phyloP scores from a whole-genome alignment of 2,113 vertebrate genomes.

The Eonycteris spelaea region DNA sequence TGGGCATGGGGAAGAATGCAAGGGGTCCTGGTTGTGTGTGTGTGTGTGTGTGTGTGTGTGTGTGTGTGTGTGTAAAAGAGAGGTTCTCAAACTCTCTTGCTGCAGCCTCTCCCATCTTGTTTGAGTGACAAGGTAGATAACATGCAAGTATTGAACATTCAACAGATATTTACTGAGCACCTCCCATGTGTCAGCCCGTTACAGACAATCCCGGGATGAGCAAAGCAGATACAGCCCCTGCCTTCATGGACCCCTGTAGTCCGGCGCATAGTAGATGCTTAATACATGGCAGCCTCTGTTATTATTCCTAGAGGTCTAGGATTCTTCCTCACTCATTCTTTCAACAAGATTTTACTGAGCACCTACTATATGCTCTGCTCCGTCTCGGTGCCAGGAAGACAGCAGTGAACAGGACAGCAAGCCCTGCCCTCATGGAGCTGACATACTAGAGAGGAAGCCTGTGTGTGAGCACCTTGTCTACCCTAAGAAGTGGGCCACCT shows the following conservation, averaged over 20 bases:
- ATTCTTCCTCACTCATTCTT: not conserved
- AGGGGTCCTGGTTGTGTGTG: too few relatives aligned
- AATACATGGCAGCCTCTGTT: not conserved
- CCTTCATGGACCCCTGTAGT: not conserved
- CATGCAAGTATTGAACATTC: not conserved
- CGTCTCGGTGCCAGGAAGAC: not conserved
- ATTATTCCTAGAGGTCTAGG: not conserved
- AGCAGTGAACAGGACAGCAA: not conserved
- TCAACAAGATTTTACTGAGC: not conserved
- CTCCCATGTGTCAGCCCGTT: not conserved
- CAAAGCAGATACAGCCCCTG: not conserved
- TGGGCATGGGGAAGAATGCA: not conserved
- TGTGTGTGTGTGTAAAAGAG: not conserved
- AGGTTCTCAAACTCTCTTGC: not conserved
- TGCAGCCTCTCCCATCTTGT: not conserved
- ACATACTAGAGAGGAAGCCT: not conserved
- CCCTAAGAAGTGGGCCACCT: not conserved
- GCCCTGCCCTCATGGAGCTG: not conserved
- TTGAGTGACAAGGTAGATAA: slow-evolving; percentile 12
- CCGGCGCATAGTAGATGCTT: not conserved
- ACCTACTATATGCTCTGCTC: not conserved
- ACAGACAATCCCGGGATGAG: not conserved
- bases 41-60: not conserved
- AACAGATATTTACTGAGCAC: not conserved
- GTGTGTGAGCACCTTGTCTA: not conserved